phyloP scores from a whole-genome alignment of 2,113 vertebrate genomes.

The Myrmecobius fasciatus region DNA sequence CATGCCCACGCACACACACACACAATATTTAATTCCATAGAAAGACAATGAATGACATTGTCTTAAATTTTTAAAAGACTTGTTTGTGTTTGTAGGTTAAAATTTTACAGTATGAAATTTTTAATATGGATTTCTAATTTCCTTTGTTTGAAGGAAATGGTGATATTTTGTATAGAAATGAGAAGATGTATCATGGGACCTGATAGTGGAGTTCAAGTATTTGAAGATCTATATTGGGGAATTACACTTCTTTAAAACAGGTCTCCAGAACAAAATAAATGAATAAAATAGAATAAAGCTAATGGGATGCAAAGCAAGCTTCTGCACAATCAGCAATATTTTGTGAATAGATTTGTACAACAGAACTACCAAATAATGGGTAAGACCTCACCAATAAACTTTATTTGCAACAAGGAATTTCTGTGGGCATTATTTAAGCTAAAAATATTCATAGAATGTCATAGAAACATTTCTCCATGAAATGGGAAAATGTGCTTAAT shows the following conservation, averaged over 20 bases:
- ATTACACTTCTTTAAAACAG: neutral
- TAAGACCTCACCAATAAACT: neutral
- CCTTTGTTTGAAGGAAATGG: neutral
- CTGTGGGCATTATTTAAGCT: neutral
- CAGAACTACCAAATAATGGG: neutral
- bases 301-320: neutral
- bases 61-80: neutral
- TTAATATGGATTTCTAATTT: neutral
- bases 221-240: neutral
- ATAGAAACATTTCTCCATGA: neutral
- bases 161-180: neutral
- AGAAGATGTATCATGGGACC: neutral
- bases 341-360: neutral
- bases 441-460: neutral
- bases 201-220: neutral
- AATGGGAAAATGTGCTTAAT: neutral
- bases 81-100: conserved; percentile 25
- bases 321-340: neutral
- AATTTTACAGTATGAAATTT: neutral
- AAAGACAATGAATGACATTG: neutral
- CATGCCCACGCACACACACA: too few relatives aligned
- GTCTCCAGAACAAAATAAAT: neutral
- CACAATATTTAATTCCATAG: neutral
- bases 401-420: neutral
- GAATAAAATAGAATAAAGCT: neutral